Percentiles rank a stretch among this genome's conserved stretches.
Conservation (phyloP, 2,113 vertebrate genomes). For the Meleagris gallopavo region DNA sequence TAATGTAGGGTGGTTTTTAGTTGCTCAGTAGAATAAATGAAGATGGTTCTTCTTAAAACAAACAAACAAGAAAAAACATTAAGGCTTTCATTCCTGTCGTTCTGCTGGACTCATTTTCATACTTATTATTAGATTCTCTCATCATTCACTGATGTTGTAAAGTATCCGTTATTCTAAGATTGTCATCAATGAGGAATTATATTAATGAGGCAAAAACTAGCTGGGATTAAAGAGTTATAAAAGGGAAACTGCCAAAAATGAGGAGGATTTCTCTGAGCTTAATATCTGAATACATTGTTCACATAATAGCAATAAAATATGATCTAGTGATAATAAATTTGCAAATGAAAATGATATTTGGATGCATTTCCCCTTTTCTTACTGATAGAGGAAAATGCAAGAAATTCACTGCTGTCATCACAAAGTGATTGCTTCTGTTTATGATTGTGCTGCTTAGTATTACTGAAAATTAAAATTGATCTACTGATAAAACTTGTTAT, state of each 20-base stretch:
- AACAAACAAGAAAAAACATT: neutral
- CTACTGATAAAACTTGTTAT: neutral
- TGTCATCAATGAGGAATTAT: slow-evolving; percentile 40
- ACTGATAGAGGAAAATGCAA: neutral
- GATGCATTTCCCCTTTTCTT: slow-evolving; percentile 26
- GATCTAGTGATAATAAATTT: slow-evolving; percentile 9
- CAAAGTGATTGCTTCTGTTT: slow-evolving; percentile 20
- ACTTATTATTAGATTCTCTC: neutral
- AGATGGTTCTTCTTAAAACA: neutral
- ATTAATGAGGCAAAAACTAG: slow-evolving; percentile 57
- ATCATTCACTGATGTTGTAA: neutral
- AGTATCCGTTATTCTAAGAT: neutral
- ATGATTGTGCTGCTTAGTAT: neutral
- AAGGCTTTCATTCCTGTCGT: neutral
- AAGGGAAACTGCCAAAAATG: slow-evolving; percentile 36
- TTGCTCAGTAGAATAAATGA: neutral
- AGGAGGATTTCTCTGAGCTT: slow-evolving; percentile 23
- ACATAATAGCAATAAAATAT: slow-evolving; percentile 3
- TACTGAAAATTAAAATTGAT: slow-evolving; percentile 10
- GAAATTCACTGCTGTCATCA: neutral
- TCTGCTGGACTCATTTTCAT: neutral
- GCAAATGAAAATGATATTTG: slow-evolving; percentile 10
- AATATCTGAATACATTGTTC: neutral
- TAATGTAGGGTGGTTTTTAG: neutral
- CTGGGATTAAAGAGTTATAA: slow-evolving; percentile 32